phyloP scores from a whole-genome alignment of 1,140 invertebrate species.

The Tetragnatha versicolor region DNA sequence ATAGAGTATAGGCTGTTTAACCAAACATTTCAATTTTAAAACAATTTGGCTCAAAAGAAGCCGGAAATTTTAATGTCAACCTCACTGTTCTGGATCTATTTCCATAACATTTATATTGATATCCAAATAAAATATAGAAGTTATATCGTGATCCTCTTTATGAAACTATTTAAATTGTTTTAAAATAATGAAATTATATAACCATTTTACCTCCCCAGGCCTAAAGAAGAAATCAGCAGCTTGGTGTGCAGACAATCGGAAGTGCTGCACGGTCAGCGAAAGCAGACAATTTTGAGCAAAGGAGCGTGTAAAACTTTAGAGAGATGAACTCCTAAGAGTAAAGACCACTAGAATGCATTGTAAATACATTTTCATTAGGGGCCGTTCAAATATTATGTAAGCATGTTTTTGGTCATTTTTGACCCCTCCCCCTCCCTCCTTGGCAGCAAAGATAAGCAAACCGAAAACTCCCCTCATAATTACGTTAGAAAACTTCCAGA shows the following conservation, averaged over 20 bases:
- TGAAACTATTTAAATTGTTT: neutral
- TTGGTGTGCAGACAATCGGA: constrained; percentile 8
- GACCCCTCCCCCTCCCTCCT: too few species aligned
- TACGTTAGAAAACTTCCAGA: too few species aligned
- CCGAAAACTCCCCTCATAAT: neutral
- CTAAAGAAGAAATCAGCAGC: neutral
- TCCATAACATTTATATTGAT: neutral
- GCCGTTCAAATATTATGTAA: neutral
- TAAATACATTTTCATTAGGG: neutral
- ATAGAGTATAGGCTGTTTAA: too few species aligned
- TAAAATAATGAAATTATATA: neutral
- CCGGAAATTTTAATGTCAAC: neutral
- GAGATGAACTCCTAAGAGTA: neutral
- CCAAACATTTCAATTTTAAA: too few species aligned
- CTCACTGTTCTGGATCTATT: neutral
- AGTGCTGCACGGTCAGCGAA: neutral
- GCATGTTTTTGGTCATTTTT: neutral
- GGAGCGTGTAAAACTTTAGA: neutral
- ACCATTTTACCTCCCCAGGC: neutral
- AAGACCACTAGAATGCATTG: neutral
- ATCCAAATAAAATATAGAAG: neutral
- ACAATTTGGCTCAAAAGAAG: neutral
- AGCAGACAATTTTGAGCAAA: neutral
- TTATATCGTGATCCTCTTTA: neutral
- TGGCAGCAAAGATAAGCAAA: neutral